Evolutionary conservation across 2,888 invertebrate species (phyloP), one percentile per base, ranked within the genome.

Genomic region (Lamellibrachia columna): DNA sequence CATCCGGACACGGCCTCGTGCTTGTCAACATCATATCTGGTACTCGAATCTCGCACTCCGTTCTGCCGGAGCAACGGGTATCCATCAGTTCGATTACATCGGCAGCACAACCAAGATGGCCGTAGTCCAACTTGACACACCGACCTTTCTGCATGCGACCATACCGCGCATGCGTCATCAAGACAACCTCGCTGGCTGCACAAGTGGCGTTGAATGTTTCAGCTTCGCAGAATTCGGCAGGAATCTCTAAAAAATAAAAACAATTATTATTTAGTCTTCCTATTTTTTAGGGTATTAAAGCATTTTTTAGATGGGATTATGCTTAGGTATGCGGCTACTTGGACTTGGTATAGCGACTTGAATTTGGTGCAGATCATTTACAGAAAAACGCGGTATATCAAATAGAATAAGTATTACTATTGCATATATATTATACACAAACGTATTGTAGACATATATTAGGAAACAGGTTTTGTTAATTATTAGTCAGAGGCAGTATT

Each of bases 41-140:
- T 11, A 94, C 93, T 7, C 93, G 92, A 53, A 94, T 93, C 92
- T 93, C 91, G 92, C 94, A 94, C n/a, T 90, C 91, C 28, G 90
- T 52, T 15, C 93, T 90, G 90, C 94, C 94, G 22, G 93, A 93
- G 92, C 94, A 94, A 53, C 92, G 90, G 55, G 93, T 91, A 92
- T 94, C 94, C 53, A 93, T 90, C n/a, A 93, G 91, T 90, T 91
- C 91, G 55, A 94, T 92, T 91, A 94, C 94, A 93, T 93, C 93
- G n/a, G 90, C 91, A 40, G 94, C 92, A 91, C 94, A 94, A 11
- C 94, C 94, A 53, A 94, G 93, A 91, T 93, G 93, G 55, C 94
- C 94, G 92, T 94, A 94, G 92, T 93, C 93, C 90, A 93, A 55
- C 53, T 91, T 93, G 52, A 94, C 94, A 58, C 94, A 94, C 15